Percentiles rank a stretch among this genome's conserved stretches.
These are phyloP conservation scores for Scyliorhinus canicula DNA, from an alignment of 2,797 vertebrate species.

Conservation along the genomic window DNA sequence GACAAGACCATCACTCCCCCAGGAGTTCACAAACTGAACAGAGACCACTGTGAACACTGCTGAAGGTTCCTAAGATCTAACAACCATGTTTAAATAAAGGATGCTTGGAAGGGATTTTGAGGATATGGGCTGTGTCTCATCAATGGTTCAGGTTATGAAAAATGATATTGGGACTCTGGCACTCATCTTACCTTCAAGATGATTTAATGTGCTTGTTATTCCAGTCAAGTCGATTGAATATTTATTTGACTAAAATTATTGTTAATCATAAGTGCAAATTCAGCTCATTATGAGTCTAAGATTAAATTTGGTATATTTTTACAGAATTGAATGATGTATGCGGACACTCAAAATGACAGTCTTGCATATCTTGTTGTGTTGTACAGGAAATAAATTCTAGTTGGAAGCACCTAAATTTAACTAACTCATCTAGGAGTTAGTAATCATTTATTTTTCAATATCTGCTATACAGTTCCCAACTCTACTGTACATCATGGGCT, in stretches of 20 bases:
- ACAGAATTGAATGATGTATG: background rate
- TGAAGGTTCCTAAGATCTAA: background rate
- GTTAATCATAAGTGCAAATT: slow-evolving; percentile 11
- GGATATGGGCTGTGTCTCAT: background rate
- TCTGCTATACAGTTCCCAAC: background rate
- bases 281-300: background rate
- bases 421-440: background rate
- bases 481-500: background rate
- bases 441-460: background rate
- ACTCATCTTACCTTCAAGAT: background rate
- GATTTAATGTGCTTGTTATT: slow-evolving; percentile 21
- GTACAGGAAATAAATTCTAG: background rate
- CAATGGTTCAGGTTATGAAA: background rate
- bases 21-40: background rate
- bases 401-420: background rate
- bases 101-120: background rate
- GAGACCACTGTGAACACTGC: background rate
- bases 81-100: slow-evolving; percentile 9
- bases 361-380: background rate
- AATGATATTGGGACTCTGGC: background rate
- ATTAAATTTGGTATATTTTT: slow-evolving; percentile 11
- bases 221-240: background rate
- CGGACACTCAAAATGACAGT: background rate
- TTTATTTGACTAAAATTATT: slow-evolving; percentile 24
- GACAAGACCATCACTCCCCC: background rate